Conservation (phyloP, 2,888 invertebrate species). For the Polia nebulosa region DNA sequence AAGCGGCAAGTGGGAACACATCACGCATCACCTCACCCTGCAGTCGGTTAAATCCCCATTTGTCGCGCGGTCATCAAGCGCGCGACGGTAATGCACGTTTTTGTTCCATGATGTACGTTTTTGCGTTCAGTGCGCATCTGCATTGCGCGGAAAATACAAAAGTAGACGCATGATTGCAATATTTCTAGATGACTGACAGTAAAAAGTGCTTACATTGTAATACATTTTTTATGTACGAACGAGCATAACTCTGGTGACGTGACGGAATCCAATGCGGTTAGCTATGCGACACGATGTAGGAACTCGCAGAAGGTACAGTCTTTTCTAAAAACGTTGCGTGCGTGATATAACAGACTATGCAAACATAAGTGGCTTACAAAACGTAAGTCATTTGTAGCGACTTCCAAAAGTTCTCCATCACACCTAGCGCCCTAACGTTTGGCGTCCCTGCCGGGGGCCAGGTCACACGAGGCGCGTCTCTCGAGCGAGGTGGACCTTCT, state of each 20-base stretch:
- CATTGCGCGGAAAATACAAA: slow-evolving; percentile 49
- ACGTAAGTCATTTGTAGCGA: background rate
- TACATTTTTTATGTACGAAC: slow-evolving; percentile 57
- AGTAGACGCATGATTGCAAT: slow-evolving; percentile 56
- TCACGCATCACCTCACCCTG: slow-evolving; percentile 43
- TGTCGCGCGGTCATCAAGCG: slow-evolving; percentile 46
- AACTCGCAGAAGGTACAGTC: slow-evolving; percentile 29
- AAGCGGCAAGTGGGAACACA: slow-evolving; percentile 12
- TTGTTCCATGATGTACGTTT: slow-evolving; percentile 50
- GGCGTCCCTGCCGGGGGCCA: background rate
- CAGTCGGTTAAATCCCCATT: slow-evolving; percentile 56
- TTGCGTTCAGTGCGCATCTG: slow-evolving; percentile 51
- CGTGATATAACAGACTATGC: background rate
- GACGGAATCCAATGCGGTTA: slow-evolving; percentile 56
- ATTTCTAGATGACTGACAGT: slow-evolving; percentile 51
- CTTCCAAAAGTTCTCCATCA: background rate
- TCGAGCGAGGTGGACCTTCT: slow-evolving; percentile 28
- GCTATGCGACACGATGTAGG: slow-evolving; percentile 3
- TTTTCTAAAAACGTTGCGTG: too few relatives aligned
- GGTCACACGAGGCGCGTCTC: background rate
- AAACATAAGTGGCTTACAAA: background rate
- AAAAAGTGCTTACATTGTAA: slow-evolving; percentile 59
- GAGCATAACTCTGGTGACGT: slow-evolving; percentile 57
- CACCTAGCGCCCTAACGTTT: too few relatives aligned
- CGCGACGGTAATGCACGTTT: slow-evolving; percentile 56